Conservation (phyloP, 2,888 invertebrate genomes). For the Pteria penguin region DNA sequence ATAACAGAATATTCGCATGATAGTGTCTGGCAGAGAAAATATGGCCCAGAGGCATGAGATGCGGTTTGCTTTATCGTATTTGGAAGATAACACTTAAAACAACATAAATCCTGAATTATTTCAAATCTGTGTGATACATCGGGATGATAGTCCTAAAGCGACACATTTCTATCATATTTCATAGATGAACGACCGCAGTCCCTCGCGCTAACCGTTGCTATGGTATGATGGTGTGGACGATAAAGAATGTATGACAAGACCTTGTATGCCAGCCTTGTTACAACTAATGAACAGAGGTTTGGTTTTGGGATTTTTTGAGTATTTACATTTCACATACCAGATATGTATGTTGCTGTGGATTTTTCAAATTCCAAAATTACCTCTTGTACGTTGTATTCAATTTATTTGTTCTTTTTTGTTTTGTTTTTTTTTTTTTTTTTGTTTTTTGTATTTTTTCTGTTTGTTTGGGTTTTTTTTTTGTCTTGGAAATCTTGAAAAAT, state of each 20-base stretch:
- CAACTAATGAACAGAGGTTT: too few relatives aligned
- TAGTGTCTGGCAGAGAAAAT: background rate
- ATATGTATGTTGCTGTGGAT: too few relatives aligned
- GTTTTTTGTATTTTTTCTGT: too few relatives aligned
- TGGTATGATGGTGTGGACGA: background rate
- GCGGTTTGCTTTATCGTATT: background rate
- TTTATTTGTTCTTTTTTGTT: too few relatives aligned
- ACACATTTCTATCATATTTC: background rate
- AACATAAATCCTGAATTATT: conserved; percentile 1
- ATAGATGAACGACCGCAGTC: background rate
- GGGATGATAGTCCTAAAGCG: background rate
- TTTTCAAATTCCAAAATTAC: too few relatives aligned
- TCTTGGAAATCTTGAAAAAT: too few relatives aligned
- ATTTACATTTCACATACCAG: too few relatives aligned
- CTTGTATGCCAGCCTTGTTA: too few relatives aligned
- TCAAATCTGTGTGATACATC: background rate
- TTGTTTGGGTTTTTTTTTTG: too few relatives aligned
- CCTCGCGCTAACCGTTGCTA: background rate
- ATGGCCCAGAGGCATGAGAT: background rate
- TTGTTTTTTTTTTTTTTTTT: too few relatives aligned
- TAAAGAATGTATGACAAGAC: background rate
- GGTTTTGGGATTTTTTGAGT: too few relatives aligned
- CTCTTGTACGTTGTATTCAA: too few relatives aligned
- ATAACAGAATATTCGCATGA: background rate
- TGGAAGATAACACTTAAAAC: background rate